A percentile compares a stretch with the other conserved stretches of the same genome.
phyloP scores from a whole-genome alignment of 2,113 vertebrate genomes.

The Centropus unirufus region DNA sequence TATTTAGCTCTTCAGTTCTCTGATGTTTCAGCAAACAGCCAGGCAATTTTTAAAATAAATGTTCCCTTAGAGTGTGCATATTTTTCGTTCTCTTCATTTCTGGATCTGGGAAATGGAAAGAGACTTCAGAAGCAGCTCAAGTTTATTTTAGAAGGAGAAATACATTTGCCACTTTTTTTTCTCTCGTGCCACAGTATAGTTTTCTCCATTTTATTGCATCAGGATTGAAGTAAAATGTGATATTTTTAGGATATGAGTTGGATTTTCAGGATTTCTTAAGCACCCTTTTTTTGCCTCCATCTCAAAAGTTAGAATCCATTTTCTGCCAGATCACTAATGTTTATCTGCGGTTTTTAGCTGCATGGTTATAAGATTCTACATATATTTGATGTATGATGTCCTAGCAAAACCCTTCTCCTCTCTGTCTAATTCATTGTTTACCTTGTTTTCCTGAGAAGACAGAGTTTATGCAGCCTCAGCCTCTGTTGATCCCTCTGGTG shows the following conservation, averaged over 20 bases:
- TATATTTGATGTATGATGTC: neutral
- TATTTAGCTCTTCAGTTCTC: neutral
- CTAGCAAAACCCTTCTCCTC: neutral
- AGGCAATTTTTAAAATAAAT: neutral
- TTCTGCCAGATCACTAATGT: neutral
- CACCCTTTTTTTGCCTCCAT: neutral
- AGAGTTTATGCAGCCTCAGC: neutral
- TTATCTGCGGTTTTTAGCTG: neutral
- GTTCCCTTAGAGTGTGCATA: neutral
- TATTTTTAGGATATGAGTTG: neutral
- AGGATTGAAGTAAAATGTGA: neutral
- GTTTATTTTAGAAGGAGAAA: constrained; percentile 5
- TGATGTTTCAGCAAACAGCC: neutral
- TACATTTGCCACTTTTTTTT: neutral
- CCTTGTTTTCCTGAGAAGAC: neutral
- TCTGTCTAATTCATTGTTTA: neutral
- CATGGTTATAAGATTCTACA: neutral
- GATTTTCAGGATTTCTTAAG: neutral
- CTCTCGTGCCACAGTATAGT: neutral
- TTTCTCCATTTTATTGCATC: neutral
- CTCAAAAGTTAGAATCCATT: neutral
- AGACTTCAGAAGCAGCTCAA: neutral
- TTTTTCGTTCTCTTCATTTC: neutral
- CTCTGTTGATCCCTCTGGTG: neutral
- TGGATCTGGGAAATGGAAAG: neutral